These are phyloP conservation scores for Chrysotoxum bicinctum DNA, from an alignment of 2,888 invertebrate genomes.

Conservation along the genomic window DNA sequence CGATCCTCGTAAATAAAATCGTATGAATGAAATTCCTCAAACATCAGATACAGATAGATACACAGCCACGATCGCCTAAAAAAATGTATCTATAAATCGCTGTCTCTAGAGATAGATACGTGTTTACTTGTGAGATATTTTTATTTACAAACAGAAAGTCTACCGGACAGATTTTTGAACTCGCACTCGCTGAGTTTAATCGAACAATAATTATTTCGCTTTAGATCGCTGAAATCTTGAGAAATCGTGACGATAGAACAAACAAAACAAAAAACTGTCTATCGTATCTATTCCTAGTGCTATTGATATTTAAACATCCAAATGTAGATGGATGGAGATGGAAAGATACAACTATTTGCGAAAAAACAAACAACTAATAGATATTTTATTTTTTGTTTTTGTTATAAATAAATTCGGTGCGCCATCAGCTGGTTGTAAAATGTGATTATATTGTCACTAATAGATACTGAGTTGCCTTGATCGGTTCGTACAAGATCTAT, in stretches of 20 bases:
- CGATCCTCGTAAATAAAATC: neutral
- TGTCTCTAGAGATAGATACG: neutral
- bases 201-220: conserved; percentile 13
- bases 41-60: conserved; percentile 3
- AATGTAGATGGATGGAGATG: conserved; percentile 41
- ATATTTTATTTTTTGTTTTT: conserved; percentile 22
- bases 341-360: conserved; percentile 29
- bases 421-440: conserved; percentile 15
- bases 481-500: conserved; percentile 32
- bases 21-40: conserved; percentile 55
- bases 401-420: conserved; percentile 57
- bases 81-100: neutral
- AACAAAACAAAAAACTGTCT: conserved; percentile 6
- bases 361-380: conserved; percentile 24
- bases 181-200: conserved; percentile 39
- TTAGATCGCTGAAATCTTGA: neutral
- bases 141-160: conserved; percentile 46
- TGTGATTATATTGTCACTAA: conserved; percentile 59
- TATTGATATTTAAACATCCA: conserved; percentile 42
- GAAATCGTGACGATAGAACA: conserved; percentile 48
- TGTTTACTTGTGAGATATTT: conserved; percentile 40
- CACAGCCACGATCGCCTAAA: too few relatives aligned
- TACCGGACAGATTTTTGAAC: conserved; percentile 40
- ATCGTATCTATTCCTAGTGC: neutral
- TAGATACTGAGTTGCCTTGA: conserved; percentile 42